phyloP scores from a whole-genome alignment of 2,113 vertebrate species.

The Pan troglodytes region NHGRI_mPanTro3-v2.1_pri NC_072404.2:42938001-42938500 shows the following conservation, averaged over 20 bases:
- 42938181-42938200: neutral
- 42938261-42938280: neutral
- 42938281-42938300: neutral
- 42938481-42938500: conserved; percentile 44
- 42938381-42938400: conserved; percentile 66
- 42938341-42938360: conserved; percentile 44
- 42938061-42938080: neutral
- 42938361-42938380: conserved; percentile 38
- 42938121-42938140: neutral
- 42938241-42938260: neutral
- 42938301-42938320: neutral
- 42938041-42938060: neutral
- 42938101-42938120: neutral
- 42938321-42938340: neutral
- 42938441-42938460: neutral
- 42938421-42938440: conserved; percentile 44
- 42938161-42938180: neutral
- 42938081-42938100: neutral
- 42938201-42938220: neutral
- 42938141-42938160: neutral
- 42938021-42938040: neutral
- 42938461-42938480: conserved; percentile 43
- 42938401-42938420: conserved; percentile 51
- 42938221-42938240: neutral
- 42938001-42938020: neutral